phyloP scores from a whole-genome alignment of 2,888 invertebrate genomes.

The Cephus pygmeus region DNA sequence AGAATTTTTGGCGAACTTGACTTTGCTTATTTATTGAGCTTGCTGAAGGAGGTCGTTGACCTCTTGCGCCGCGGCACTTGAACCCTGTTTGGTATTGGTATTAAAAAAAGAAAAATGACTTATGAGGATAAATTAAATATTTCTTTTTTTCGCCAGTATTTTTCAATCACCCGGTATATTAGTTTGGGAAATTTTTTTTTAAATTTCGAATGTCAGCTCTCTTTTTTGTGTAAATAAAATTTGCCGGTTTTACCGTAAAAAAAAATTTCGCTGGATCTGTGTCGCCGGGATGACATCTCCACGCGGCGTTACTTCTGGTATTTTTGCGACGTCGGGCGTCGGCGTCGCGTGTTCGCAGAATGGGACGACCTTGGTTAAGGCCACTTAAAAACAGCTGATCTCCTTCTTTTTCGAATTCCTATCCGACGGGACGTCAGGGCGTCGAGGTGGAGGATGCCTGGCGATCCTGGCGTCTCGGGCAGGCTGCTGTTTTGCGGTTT shows the following conservation, averaged over 20 bases:
- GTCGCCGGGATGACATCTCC: background rate
- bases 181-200: background rate
- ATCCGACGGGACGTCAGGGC: background rate
- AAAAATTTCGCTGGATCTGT: background rate
- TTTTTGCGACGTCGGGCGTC: background rate
- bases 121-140: background rate
- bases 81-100: background rate
- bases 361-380: constrained; percentile 16
- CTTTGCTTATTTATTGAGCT: background rate
- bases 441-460: background rate
- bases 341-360: background rate
- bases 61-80: background rate
- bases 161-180: too few species aligned
- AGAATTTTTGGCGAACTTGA: background rate
- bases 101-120: background rate
- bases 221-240: background rate
- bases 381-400: constrained; percentile 15
- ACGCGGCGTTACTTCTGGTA: background rate
- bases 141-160: background rate
- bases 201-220: background rate
- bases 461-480: background rate
- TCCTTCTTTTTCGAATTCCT: constrained; percentile 16
- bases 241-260: background rate
- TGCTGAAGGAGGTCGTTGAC: background rate
- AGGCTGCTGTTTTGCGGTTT: background rate